Evolutionary conservation across 92 coral and sea anemone genomes (phyloP).

Genomic region (Muricea muricata): DNA sequence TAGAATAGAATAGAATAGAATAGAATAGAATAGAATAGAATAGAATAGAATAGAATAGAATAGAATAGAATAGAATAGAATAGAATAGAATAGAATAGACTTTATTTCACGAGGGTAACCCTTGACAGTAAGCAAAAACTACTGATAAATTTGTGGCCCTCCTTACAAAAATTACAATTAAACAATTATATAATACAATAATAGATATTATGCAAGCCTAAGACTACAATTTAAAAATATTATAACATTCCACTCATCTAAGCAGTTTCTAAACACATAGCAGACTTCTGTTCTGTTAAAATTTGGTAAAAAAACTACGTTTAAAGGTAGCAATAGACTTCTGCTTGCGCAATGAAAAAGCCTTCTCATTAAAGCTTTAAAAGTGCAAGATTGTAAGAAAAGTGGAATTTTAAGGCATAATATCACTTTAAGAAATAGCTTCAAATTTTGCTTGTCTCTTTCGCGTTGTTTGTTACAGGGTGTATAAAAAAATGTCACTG

Average conservation of each 20-base stretch:
- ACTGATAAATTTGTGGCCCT: constrained; percentile 5
- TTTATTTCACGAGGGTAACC: not conserved
- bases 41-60: too few relatives aligned
- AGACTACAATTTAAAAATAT: not conserved
- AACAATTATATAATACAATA: not conserved
- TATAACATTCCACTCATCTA: not conserved
- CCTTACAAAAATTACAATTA: not conserved
- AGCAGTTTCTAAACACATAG: not conserved
- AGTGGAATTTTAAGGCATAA: too few relatives aligned
- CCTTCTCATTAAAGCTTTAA: too few relatives aligned
- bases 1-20: too few relatives aligned
- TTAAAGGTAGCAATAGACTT: not conserved
- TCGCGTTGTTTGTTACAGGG: too few relatives aligned
- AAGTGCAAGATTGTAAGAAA: too few relatives aligned
- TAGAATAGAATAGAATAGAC: too few relatives aligned
- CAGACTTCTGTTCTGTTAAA: not conserved
- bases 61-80: too few relatives aligned
- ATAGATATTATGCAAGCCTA: not conserved
- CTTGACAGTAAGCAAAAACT: not conserved
- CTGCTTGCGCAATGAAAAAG: not conserved
- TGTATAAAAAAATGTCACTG: too few relatives aligned
- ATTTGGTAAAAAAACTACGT: not conserved
- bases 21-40: too few relatives aligned
- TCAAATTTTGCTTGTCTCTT: too few relatives aligned
- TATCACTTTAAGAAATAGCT: too few relatives aligned